Evolutionary conservation across 64 coral and sea anemone species (phyloP).

Genomic region (Dendronephthya gigantea): DNA sequence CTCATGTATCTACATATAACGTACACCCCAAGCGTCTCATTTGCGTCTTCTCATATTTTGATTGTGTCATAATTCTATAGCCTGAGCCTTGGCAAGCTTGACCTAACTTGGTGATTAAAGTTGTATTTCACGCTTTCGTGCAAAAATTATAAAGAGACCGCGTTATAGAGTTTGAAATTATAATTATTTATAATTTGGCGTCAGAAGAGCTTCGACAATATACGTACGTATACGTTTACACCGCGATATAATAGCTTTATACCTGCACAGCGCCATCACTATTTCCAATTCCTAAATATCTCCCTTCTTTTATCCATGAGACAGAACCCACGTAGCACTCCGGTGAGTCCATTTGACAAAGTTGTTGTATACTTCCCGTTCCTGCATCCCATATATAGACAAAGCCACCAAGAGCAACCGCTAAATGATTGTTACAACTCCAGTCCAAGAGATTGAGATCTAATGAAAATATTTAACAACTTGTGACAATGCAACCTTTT

Average conservation of each 20-base stretch:
- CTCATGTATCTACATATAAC: neutral
- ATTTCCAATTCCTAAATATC: conserved; percentile 66
- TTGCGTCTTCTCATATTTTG: neutral
- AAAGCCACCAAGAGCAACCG: conserved; percentile 73
- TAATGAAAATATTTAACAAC: neutral
- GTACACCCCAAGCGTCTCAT: neutral
- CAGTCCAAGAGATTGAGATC: conserved; percentile 94
- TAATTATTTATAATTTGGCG: no score
- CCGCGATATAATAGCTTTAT: no score
- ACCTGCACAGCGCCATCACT: conserved; percentile 87
- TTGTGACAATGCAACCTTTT: neutral
- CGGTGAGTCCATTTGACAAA: conserved; percentile 73
- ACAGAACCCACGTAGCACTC: conserved; percentile 84
- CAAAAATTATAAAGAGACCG: no score
- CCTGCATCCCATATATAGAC: conserved; percentile 86
- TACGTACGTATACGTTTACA: no score
- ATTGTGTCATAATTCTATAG: neutral
- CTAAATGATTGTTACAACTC: conserved; percentile 76
- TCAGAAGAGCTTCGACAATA: no score
- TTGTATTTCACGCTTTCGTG: no score
- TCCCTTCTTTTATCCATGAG: conserved; percentile 95
- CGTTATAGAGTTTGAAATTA: no score
- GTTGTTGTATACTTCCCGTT: conserved; percentile 77
- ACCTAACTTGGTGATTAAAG: no score
- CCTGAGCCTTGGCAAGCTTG: neutral